Evolutionary conservation across 2,888 invertebrate genomes (phyloP).

Genomic region (Lomographa bimaculata): DNA sequence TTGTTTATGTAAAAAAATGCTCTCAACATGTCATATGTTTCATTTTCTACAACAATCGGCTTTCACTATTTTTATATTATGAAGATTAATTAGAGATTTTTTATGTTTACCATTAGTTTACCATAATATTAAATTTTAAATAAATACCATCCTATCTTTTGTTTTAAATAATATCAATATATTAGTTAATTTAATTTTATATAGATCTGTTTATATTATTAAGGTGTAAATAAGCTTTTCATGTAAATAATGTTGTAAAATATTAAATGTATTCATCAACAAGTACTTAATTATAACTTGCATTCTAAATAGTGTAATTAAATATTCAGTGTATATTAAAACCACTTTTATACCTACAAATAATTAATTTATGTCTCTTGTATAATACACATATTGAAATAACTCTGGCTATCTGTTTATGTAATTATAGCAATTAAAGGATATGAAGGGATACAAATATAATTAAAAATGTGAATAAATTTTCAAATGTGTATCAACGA

Average conservation of each 20-base stretch:
- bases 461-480: too few species aligned
- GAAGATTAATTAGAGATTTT: too few species aligned
- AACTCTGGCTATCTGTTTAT: conserved; percentile 11
- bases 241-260: conserved; percentile 46
- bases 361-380: conserved; percentile 2
- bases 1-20: too few species aligned
- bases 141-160: conserved; percentile 4
- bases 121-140: conserved; percentile 1
- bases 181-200: conserved; percentile 30
- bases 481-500: conserved; percentile 28
- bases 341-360: conserved; percentile 19
- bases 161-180: conserved; percentile 2
- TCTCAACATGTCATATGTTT: too few species aligned
- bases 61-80: too few species aligned
- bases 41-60: too few species aligned
- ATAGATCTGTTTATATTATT: conserved; percentile 60
- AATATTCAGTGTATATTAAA: conserved; percentile 15
- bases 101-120: conserved; percentile 66
- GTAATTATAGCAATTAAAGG: conserved; percentile 3
- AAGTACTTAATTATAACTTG: conserved; percentile 17
- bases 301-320: conserved; percentile 21
- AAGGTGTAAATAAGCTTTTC: conserved; percentile 46
- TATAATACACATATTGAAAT: conserved; percentile 6
- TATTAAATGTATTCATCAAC: conserved; percentile 4
- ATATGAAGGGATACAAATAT: too few species aligned